Percentiles rank a stretch among this genome's conserved stretches.
Evolutionary conservation across 2,797 vertebrate genomes (phyloP).

Genomic region (Sebastes matsubarae): DNA sequence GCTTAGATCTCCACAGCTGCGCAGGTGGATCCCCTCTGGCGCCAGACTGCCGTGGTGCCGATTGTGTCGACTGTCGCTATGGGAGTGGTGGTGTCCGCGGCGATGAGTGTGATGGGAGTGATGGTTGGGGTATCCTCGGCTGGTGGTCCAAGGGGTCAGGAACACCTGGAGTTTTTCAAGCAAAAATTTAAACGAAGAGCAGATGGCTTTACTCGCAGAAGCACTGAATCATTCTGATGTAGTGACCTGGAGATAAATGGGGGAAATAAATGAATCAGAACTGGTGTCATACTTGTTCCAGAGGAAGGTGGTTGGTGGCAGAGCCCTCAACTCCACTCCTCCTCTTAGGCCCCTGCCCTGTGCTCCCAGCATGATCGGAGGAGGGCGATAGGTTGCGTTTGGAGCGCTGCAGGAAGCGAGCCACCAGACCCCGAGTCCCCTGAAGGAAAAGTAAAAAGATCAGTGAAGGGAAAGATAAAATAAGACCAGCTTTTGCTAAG

Average conservation of each 20-base stretch:
- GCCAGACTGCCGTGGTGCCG: constrained; percentile 63
- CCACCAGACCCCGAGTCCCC: constrained; percentile 90
- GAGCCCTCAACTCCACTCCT: constrained; percentile 67
- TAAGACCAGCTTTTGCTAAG: neutral
- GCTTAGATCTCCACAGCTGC: constrained; percentile 95
- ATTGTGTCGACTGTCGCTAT: constrained; percentile 85
- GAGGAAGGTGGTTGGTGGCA: constrained; percentile 57
- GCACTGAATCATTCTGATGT: neutral
- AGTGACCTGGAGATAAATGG: neutral
- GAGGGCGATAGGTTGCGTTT: constrained; percentile 84
- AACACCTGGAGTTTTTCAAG: constrained; percentile 68
- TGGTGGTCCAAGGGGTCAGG: constrained; percentile 74
- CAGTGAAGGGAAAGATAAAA: constrained; percentile 3
- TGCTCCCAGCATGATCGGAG: constrained; percentile 77
- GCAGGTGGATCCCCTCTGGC: constrained; percentile 89
- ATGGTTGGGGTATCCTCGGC: constrained; percentile 71
- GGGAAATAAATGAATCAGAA: neutral
- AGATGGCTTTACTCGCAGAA: neutral
- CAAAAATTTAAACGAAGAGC: neutral
- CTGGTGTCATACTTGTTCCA: constrained; percentile 75
- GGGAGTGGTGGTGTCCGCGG: constrained; percentile 79
- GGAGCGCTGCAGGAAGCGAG: constrained; percentile 93
- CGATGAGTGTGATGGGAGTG: constrained; percentile 70
- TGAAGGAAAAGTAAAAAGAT: constrained; percentile 50
- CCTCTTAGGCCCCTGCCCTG: constrained; percentile 84